Evolutionary conservation across 2,888 invertebrate species (phyloP), one percentile per base, ranked within the genome.

Genomic region (Serripes groenlandicus): DNA sequence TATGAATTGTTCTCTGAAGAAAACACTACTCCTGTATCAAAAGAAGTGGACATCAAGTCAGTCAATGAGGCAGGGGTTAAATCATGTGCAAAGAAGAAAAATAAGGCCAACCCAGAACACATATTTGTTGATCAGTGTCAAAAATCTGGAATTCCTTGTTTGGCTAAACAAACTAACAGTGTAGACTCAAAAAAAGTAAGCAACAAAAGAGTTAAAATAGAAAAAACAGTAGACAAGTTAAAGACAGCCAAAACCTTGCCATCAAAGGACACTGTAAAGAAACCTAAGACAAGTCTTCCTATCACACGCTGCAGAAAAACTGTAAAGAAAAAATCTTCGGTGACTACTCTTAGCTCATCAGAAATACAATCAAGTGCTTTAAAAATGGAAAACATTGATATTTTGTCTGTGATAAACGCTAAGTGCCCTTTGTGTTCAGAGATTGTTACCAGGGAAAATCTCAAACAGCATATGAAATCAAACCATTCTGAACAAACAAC

Each of bases 371-470:
- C 34, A 4, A 62, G 21, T 2, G 11, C 62, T 34, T 26, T 62
- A 34, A 21, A 62, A 62, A 62, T 62, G 28, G 34, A 62, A 28
- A 62, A 30, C 34, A 34, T n/a, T n/a, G n/a, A n/a, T n/a, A n/a
- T n/a, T n/a, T n/a, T n/a, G n/a, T n/a, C 62, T 62, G 62, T 34
- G 7, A 28, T 62, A 62, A 28, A 21, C 5, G 21, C 21, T 26
- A 62, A 62, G 15, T 62, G 62, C 28, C 23, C 28, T 3, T 56
- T 23, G 7, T 11, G 11, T 23, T 34, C 7, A 4, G 62, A 62
- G 3, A 34, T 7, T n/a, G 5, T 34, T 62, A 15, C 21, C 32
- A 30, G 21, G 34, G 7, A 11, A n/a, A n/a, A n/a, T n/a, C n/a
- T n/a, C n/a, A n/a, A n/a, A n/a, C n/a, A n/a, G n/a, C n/a, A n/a